Evolutionary conservation across 2,113 vertebrate species (phyloP), one percentile per base, ranked within the genome.

Genomic region (Indri indri): DNA sequence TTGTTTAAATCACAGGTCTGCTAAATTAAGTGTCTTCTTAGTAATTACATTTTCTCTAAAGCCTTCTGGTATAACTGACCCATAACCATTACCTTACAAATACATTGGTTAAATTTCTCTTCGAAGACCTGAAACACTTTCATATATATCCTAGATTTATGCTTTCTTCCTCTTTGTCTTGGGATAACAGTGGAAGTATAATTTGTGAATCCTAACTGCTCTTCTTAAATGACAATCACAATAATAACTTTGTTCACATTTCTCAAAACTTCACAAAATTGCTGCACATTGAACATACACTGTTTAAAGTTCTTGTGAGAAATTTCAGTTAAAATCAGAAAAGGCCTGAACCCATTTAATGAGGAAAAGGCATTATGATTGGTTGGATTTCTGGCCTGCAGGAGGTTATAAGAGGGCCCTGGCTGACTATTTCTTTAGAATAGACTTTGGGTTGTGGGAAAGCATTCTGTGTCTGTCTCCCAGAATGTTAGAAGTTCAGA

Each of bases 1-100:
- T 74, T 8, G 68, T 84, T 97, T 97, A 89, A 94, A 81, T 89
- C 91, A 68, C 57, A 37, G n/a, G 5, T 27, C 65, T 95, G 37
- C 20, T 91, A 96, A 93, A 89, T 87, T 77, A 86, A 89, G 30
- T 47, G 66, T 82, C n/a, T 57, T 77, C n/a, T 57, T 77, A 54
- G 34, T 37, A 52, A 87, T 91, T 94, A 66, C 30, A 45, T 16
- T 90, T 73, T 83, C 32, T 61, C 50, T 95, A 52, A 92, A 95
- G n/a, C 32, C 63, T 47, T 79, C 34, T 92, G 63, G 20, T 61
- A 40, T 63, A 83, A 91, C 42, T 52, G 73, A 88, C 63, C 76
- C 76, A 37, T 23, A 63, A 61, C 6, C 2, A 63, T 59, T 82
- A 83, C 47, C 59, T 63, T 65, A 65, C 27, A 71, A 70, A 17